A percentile compares a stretch with the other conserved stretches of the same genome.
These are phyloP conservation scores for Crossaster papposus DNA, from an alignment of 53 echinoderm and acorn worm species.

Conservation along the genomic window DNA sequence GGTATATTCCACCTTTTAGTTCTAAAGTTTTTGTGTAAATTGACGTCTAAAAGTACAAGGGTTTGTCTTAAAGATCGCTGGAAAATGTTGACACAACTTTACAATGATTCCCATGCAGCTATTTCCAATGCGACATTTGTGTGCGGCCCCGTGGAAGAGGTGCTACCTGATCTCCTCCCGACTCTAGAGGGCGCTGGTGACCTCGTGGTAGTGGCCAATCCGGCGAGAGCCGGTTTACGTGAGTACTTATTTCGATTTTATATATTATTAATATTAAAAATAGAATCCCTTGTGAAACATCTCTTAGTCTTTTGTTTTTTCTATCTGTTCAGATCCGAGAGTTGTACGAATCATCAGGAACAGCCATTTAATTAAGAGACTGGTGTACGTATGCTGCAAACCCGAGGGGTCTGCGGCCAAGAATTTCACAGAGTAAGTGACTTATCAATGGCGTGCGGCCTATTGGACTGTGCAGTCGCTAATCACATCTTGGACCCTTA, in stretches of 20 bases:
- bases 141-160: slow-evolving; percentile 69
- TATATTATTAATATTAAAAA: too few relatives aligned
- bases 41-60: too few relatives aligned
- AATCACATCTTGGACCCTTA: too few relatives aligned
- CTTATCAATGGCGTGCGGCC: not conserved
- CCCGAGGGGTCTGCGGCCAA: slow-evolving; percentile 66
- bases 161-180: slow-evolving; percentile 61
- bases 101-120: too few relatives aligned
- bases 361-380: slow-evolving; percentile 43
- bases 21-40: too few relatives aligned
- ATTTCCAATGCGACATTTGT: slow-evolving; percentile 68
- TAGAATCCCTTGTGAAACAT: too few relatives aligned
- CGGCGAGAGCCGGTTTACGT: slow-evolving; percentile 71
- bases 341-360: slow-evolving; percentile 68
- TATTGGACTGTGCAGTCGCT: not conserved
- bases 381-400: slow-evolving; percentile 77
- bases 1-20: too few relatives aligned
- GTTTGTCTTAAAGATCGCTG: too few relatives aligned
- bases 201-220: slow-evolving; percentile 67
- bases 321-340: slow-evolving; percentile 49
- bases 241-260: slow-evolving; percentile 12
- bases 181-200: slow-evolving; percentile 56
- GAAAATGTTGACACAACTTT: too few relatives aligned
- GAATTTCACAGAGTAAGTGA: slow-evolving; percentile 71
- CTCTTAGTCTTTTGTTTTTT: not conserved